Evolutionary conservation across 1,140 invertebrate species (phyloP), one percentile per base, ranked within the genome.

Genomic region (Nymphalis io): DNA sequence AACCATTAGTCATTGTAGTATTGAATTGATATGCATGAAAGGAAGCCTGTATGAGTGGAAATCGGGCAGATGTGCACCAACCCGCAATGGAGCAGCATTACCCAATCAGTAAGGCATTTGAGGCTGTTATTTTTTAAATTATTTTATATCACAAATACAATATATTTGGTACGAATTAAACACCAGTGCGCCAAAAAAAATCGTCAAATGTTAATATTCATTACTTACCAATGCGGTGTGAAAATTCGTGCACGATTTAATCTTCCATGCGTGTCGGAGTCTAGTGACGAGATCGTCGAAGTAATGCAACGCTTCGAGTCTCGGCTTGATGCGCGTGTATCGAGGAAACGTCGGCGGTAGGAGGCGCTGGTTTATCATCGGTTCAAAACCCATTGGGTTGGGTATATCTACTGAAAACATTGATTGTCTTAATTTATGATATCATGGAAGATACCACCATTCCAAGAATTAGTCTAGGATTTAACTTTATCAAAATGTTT

Each of bases 281-380:
- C 97, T 93, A 33, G 95, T 93, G 8, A 98, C 93, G 74, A 98
- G 93, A 78, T 96, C 95, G 75, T 96, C 94, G 78, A 99, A 94
- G 90, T 98, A 99, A 76, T 95, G 93, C 70, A 98, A 89, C 33
- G 98, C 96, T 79, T 98, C 97, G 39, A 93, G 87, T 44, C 97
- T 93, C 57, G 95, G 95, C 75, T 97, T 97, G 76, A 99, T 98
- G 90, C 97, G 96, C 1, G 98, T 98, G 89, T 98, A 99, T 1
- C 98, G 94, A 11, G 98, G 98, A 93, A 99, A 99, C n/a, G 98
- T 99, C 1, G 98, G 98, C 44, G 98, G 98, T 33, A 99, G 92
- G 38, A 99, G 93, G 73, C 98, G 94, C 91, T 99, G 98, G 92
- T 99, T 99, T 40, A 98, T 96, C 85, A 98, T 94, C 20, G 98